Evolutionary conservation across 1,140 invertebrate genomes (phyloP).

Genomic region (Heliconius hermathena): DNA sequence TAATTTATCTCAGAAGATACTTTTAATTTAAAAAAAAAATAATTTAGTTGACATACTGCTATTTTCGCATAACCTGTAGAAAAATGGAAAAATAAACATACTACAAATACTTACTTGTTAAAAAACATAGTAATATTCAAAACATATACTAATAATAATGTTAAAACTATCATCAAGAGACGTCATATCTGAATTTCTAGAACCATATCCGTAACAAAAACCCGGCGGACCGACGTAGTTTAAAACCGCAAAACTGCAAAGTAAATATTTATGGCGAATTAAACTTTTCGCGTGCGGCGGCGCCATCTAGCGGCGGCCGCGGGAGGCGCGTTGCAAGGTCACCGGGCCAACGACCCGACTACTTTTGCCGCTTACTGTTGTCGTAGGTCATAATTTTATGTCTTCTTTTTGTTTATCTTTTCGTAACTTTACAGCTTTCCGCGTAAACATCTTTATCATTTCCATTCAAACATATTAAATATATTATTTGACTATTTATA

Average conservation of each 20-base stretch:
- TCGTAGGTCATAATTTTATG: slow-evolving; percentile 82
- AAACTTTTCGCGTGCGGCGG: slow-evolving; percentile 31
- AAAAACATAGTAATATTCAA: too few relatives aligned
- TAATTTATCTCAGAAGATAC: too few relatives aligned
- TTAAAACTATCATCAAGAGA: neutral
- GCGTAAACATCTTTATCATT: slow-evolving; percentile 61
- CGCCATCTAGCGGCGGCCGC: slow-evolving; percentile 69
- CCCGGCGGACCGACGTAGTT: neutral
- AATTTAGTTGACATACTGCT: too few relatives aligned
- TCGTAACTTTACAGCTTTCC: slow-evolving; percentile 75
- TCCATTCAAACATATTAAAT: slow-evolving; percentile 7
- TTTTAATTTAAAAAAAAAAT: too few relatives aligned
- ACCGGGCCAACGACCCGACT: slow-evolving; percentile 78
- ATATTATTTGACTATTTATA: neutral
- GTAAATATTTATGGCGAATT: slow-evolving; percentile 26
- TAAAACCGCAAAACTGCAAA: slow-evolving; percentile 9
- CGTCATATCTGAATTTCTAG: neutral
- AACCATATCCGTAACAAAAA: neutral
- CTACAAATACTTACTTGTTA: too few relatives aligned
- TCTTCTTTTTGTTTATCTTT: slow-evolving; percentile 82
- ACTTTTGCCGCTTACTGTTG: slow-evolving; percentile 80
- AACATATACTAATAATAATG: neutral
- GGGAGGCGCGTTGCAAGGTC: slow-evolving; percentile 66
- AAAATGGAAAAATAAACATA: too few relatives aligned
- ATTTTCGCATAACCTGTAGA: too few relatives aligned